Conservation (phyloP, 2,888 invertebrate genomes). For the Ptycholaimellus sp. region DNA sequence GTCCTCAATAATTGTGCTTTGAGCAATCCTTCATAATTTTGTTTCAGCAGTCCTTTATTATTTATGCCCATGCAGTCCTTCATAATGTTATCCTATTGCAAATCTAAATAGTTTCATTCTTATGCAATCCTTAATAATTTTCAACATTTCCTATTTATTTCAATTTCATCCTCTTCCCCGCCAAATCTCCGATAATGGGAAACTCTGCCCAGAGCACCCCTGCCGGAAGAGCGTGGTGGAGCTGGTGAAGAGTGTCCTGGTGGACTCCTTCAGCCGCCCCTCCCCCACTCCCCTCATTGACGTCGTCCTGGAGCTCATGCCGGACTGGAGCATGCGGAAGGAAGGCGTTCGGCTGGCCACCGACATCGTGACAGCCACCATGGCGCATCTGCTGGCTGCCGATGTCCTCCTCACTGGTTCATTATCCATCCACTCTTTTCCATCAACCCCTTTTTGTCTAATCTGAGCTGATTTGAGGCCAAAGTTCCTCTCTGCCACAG, state of each 20-base stretch:
- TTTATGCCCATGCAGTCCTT: not conserved
- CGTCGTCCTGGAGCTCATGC: conserved; percentile 51
- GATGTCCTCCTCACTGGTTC: conserved; percentile 66
- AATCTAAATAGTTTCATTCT: no score
- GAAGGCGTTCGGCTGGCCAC: conserved; percentile 5
- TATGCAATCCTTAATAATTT: no score
- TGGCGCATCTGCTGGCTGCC: conserved; percentile 76
- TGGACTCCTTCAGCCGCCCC: conserved; percentile 87
- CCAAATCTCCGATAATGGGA: no score
- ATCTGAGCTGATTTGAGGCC: not conserved
- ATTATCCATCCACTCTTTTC: no score
- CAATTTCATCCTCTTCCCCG: no score
- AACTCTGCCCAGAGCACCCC: conserved; percentile 52
- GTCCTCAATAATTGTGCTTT: no score
- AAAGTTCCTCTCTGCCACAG: conserved; percentile 8
- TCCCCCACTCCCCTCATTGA: conserved; percentile 62
- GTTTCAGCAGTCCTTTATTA: not conserved
- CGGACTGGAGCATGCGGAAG: not conserved
- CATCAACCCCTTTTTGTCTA: conserved; percentile 14
- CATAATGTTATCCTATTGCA: not conserved
- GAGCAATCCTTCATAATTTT: not conserved
- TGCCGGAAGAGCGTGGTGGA: conserved; percentile 74
- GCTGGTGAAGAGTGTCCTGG: conserved; percentile 67
- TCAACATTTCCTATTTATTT: no score
- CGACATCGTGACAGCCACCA: conserved; percentile 32